A percentile compares a stretch with the other conserved stretches of the same genome.
These are phyloP conservation scores for Cygnus buccinator DNA, from an alignment of 2,113 vertebrate genomes.

Conservation along the genomic window DNA sequence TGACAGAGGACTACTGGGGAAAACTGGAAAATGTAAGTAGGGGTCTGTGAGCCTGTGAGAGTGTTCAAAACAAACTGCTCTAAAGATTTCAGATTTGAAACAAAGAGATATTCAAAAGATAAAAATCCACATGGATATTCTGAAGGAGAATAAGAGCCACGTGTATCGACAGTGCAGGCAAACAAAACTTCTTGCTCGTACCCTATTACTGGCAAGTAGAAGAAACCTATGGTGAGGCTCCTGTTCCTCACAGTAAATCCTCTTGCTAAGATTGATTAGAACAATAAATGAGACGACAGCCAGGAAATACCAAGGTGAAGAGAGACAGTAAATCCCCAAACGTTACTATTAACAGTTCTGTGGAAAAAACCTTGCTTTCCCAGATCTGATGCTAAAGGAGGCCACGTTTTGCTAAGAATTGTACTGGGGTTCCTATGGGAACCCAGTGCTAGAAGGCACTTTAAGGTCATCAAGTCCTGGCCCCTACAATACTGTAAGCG, in stretches of 20 bases:
- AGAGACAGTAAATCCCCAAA: slow-evolving; percentile 37
- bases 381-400: slow-evolving; percentile 21
- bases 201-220: neutral
- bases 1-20: neutral
- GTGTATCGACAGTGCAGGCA: neutral
- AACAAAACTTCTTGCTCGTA: neutral
- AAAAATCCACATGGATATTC: neutral
- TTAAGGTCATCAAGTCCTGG: neutral
- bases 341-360: neutral
- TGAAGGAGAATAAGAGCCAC: neutral
- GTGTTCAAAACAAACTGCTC: neutral
- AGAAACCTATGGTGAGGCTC: neutral
- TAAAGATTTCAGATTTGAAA: neutral
- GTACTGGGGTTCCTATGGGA: neutral
- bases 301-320: slow-evolving; percentile 61
- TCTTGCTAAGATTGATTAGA: slow-evolving; percentile 56
- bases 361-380: neutral
- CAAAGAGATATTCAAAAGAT: neutral
- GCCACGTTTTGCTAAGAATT: neutral
- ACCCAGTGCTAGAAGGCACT: neutral
- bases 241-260: slow-evolving; percentile 37
- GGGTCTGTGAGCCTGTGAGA: neutral
- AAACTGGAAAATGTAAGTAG: neutral
- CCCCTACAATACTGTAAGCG: neutral
- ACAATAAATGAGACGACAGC: slow-evolving; percentile 39